phyloP scores from a whole-genome alignment of 37 sponge, comb jelly and placozoan genomes.

The Spongia lamella region DNA sequence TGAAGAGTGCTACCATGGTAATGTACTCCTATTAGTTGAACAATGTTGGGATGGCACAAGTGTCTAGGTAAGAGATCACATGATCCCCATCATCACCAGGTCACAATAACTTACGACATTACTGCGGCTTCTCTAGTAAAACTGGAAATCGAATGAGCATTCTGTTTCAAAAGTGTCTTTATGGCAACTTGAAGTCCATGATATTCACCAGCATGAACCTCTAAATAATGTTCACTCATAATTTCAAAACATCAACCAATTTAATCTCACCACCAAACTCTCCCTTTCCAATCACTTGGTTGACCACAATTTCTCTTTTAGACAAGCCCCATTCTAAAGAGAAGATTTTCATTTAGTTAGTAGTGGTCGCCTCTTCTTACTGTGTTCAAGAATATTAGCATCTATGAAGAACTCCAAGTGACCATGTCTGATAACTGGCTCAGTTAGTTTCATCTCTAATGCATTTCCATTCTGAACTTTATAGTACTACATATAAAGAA shows the following conservation, averaged over 20 bases:
- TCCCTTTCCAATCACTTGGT: constrained; percentile 73
- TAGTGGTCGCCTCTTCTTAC: constrained; percentile 19
- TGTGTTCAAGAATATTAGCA: constrained; percentile 19
- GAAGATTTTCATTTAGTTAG: constrained; percentile 1
- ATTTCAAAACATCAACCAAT: not conserved
- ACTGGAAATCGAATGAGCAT: constrained; percentile 13
- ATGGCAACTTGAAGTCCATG: constrained; percentile 81
- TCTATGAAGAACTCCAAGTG: constrained; percentile 49
- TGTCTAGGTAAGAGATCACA: constrained; percentile 41
- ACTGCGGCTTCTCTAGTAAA: constrained; percentile 56
- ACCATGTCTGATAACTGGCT: constrained; percentile 34
- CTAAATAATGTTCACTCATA: constrained; percentile 18
- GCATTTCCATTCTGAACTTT: not conserved
- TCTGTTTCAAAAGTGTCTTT: constrained; percentile 62
- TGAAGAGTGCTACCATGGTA: constrained; percentile 36
- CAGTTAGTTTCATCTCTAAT: constrained; percentile 10
- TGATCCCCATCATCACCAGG: not conserved
- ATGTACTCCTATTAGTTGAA: constrained; percentile 81
- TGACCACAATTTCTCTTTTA: constrained; percentile 54
- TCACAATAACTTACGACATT: constrained; percentile 57
- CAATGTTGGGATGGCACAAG: constrained; percentile 79
- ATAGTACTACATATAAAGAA: not conserved
- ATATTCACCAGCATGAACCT: constrained; percentile 75
- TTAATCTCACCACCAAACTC: constrained; percentile 83
- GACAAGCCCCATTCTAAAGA: constrained; percentile 75